Base-by-base conservation (phyloP, 2,113 vertebrate genomes). In the Sinocyclocheilus anophthalmus region DNA sequence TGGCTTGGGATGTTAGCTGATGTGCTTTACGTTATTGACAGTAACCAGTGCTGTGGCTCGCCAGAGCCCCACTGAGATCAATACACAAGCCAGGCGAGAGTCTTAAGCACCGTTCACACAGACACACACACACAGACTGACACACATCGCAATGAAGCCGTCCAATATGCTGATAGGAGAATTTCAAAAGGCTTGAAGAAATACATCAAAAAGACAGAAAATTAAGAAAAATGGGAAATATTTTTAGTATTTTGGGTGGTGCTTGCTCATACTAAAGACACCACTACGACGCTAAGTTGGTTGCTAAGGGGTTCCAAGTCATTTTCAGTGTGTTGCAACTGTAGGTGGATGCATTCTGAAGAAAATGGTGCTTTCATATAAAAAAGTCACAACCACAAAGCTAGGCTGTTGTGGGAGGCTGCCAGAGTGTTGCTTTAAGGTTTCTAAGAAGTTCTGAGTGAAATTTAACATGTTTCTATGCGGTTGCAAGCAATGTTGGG, bases 11-110 rank as follows among this genome's bases (percentile, higher is more conserved):
- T 90, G 84, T 90, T 87, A 83, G 89, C 87, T 92, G 93, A 93
- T 93, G 85, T 92, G 55, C 75, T 73, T 12, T 55, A 90, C 87
- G 73, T 87, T 91, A 94, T 93, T 48, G 93, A 94, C 91, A 91
- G 86, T 81, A 90, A 88, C 91, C 87, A 84, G 89, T 91, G 91
- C 87, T 89, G 91, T 86, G 92, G 50, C 91, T 93, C 92, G 94
- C 94, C 92, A 93, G 89, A 94, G 93, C 91, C 90, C 92, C 91
- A 89, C 91, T 78, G 85, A 93, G 93, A 94, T 94, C 94, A 91
- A 94, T 94, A 92, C 84, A 84, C 92, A 90, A 92, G 92, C 77
- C 85, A 83, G 91, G 90, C 83, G 89, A 86, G 86, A 87, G 92
- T 87, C 90, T 88, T 84, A 55, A 78, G 76, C 48, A 75, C 72